Conservation (phyloP, 2,797 vertebrate species). For the Ptychobarbus kaznakovi region DNA sequence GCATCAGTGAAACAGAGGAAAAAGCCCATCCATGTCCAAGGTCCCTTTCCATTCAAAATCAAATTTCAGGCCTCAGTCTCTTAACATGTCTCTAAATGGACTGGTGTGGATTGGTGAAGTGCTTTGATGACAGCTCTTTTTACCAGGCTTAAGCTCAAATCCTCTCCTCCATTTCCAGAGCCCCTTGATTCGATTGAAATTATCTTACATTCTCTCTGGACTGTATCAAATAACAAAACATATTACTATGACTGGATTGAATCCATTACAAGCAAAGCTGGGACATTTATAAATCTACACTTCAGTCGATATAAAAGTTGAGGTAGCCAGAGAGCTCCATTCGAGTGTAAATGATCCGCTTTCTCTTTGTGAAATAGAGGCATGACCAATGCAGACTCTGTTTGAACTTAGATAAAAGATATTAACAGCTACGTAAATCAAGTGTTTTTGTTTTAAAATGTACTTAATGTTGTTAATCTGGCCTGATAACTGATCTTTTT, state of each 20-base stretch:
- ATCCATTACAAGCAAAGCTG: constrained; percentile 50
- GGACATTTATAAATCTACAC: constrained; percentile 45
- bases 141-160: constrained; percentile 58
- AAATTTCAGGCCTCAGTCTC: constrained; percentile 73
- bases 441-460: neutral
- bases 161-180: constrained; percentile 57
- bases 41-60: constrained; percentile 82
- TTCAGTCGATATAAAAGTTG: constrained; percentile 47
- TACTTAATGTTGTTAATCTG: neutral
- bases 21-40: constrained; percentile 79
- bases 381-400: neutral
- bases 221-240: constrained; percentile 62
- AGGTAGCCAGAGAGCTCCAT: constrained; percentile 49
- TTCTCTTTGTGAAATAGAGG: constrained; percentile 36
- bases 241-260: constrained; percentile 50
- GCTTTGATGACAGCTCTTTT: constrained; percentile 80
- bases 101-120: constrained; percentile 78
- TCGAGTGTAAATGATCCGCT: constrained; percentile 42
- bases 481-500: neutral
- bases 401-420: neutral
- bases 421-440: neutral
- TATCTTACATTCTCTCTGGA: constrained; percentile 60
- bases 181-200: constrained; percentile 61
- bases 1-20: constrained; percentile 79
- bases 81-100: constrained; percentile 79